phyloP scores from a whole-genome alignment of 2,113 vertebrate species.

The Sebastes schlegelii region DNA sequence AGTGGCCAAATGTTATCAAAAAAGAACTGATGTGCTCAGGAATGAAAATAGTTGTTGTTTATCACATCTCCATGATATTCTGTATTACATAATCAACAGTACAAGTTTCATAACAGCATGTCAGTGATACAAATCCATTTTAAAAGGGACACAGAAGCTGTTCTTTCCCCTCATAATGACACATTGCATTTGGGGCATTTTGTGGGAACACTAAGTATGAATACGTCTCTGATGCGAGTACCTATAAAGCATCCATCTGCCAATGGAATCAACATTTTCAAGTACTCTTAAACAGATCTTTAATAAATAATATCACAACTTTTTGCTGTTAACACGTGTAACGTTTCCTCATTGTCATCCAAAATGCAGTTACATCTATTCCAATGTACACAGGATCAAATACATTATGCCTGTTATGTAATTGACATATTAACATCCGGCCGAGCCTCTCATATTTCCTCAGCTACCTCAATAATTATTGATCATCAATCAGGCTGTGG shows the following conservation, averaged over 20 bases:
- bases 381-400: constrained; percentile 31
- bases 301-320: constrained; percentile 41
- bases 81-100: constrained; percentile 19
- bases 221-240: neutral
- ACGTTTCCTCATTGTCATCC: constrained; percentile 46
- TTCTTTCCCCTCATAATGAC: constrained; percentile 12
- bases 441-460: neutral
- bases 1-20: constrained; percentile 20
- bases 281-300: constrained; percentile 48
- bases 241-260: constrained; percentile 40
- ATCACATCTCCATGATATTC: constrained; percentile 10
- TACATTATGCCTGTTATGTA: neutral
- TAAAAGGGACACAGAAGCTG: constrained; percentile 37
- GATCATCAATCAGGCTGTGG: neutral
- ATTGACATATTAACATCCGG: neutral
- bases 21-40: constrained; percentile 8
- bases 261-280: constrained; percentile 41
- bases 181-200: constrained; percentile 23
- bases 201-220: constrained; percentile 6
- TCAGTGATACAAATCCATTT: constrained; percentile 39
- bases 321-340: constrained; percentile 12
- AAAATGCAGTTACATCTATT: constrained; percentile 55
- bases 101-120: constrained; percentile 11
- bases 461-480: neutral
- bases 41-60: constrained; percentile 33